Conservation (phyloP, 2,113 vertebrate genomes). For the Brachyhypopomus gauderio region DNA sequence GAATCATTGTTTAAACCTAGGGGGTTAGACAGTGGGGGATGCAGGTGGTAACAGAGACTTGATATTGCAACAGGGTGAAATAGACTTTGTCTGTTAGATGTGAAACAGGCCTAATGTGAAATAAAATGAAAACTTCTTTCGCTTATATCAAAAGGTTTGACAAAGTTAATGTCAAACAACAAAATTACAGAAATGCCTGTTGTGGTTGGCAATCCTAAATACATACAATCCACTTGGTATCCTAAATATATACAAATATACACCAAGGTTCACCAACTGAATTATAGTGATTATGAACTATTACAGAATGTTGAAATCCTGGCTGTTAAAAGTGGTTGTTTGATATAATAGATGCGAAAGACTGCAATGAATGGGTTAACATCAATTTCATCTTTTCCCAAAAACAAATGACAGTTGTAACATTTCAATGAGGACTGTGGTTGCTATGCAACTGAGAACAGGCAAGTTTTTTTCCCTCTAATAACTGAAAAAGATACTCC, state of each 20-base stretch:
- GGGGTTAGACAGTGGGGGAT: slow-evolving; percentile 1
- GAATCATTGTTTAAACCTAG: slow-evolving; percentile 48
- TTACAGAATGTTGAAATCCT: slow-evolving; percentile 8
- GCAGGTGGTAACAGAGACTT: background rate
- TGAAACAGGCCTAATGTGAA: background rate
- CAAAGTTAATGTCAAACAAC: no score
- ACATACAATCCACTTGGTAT: background rate
- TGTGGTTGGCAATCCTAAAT: no score
- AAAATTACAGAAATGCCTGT: no score
- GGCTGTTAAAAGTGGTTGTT: background rate
- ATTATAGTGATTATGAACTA: background rate
- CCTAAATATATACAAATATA: background rate
- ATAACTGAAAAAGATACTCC: slow-evolving; percentile 10
- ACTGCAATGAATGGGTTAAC: slow-evolving; percentile 41
- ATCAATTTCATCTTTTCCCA: slow-evolving; percentile 36
- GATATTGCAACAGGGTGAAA: slow-evolving; percentile 25
- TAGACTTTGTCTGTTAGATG: background rate
- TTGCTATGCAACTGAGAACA: slow-evolving; percentile 73
- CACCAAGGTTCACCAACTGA: no score
- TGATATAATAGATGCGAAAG: slow-evolving; percentile 21
- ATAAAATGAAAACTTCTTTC: background rate
- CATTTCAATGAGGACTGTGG: slow-evolving; percentile 54
- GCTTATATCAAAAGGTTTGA: background rate
- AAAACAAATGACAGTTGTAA: slow-evolving; percentile 50
- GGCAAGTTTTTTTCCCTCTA: slow-evolving; percentile 43